A percentile compares a stretch with the other conserved stretches of the same genome.
Conservation (phyloP, 2,113 vertebrate genomes). For the Uropsilus gracilis region DNA sequence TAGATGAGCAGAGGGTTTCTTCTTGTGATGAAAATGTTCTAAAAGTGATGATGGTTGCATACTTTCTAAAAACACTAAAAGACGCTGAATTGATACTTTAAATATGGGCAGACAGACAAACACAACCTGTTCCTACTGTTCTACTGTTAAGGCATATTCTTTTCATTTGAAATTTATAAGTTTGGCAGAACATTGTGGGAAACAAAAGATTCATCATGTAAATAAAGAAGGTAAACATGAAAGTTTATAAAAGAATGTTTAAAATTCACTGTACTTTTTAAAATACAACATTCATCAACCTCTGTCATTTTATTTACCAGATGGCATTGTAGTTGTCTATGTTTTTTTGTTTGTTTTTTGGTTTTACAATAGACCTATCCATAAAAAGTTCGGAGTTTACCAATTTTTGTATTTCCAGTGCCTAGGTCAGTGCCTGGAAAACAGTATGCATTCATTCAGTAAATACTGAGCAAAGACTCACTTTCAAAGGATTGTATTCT, state of each 20-base stretch:
- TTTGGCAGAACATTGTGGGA: neutral
- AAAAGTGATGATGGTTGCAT: neutral
- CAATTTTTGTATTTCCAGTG: neutral
- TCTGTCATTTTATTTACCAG: neutral
- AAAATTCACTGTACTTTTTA: neutral
- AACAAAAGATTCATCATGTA: conserved; percentile 6
- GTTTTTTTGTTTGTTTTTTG: neutral
- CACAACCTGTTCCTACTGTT: neutral
- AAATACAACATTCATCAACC: neutral
- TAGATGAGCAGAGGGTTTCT: neutral
- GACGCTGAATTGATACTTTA: neutral
- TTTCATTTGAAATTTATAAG: conserved; percentile 19
- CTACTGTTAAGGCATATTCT: neutral
- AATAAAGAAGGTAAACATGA: conserved; percentile 24
- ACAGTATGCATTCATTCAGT: neutral
- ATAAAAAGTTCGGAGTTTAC: neutral
- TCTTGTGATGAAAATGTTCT: neutral
- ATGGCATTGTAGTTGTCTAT: neutral
- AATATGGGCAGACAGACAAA: neutral
- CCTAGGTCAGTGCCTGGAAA: neutral
- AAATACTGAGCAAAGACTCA: conserved; percentile 41
- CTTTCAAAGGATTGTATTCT: conserved; percentile 3
- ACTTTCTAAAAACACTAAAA: neutral
- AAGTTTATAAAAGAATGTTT: neutral
- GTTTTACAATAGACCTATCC: neutral